These are phyloP conservation scores for Ceratoteleas bidentatus DNA, from an alignment of 1,140 invertebrate species.

Conservation along the genomic window DNA sequence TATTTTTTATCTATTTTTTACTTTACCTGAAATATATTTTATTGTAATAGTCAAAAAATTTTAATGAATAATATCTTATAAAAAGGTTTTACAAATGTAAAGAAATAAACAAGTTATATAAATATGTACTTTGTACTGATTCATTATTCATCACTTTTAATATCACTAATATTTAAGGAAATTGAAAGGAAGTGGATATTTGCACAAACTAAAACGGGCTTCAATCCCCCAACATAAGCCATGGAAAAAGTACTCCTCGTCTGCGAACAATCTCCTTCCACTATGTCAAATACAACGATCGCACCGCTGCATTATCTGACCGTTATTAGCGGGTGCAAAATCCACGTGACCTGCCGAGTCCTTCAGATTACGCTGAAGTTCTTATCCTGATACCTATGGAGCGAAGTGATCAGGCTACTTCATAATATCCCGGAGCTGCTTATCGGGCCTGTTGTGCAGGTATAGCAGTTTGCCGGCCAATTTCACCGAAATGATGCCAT, in stretches of 20 bases:
- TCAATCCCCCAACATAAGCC: constrained; percentile 94
- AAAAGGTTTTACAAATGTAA: too few relatives aligned
- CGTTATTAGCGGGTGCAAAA: constrained; percentile 96
- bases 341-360: constrained; percentile 99
- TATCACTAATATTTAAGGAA: too few relatives aligned
- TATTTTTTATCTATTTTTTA: too few relatives aligned
- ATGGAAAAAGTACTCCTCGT: constrained; percentile 93
- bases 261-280: constrained; percentile 96
- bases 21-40: too few relatives aligned
- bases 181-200: too few relatives aligned
- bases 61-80: too few relatives aligned
- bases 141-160: too few relatives aligned
- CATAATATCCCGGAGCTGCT: constrained; percentile 98
- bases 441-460: constrained; percentile 97
- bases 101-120: too few relatives aligned
- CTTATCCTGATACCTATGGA: constrained; percentile 82
- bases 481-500: constrained; percentile 96
- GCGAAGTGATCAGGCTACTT: constrained; percentile 97
- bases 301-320: constrained; percentile 98
- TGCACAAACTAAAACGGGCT: constrained; percentile 93
- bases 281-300: constrained; percentile 96
- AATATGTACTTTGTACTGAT: too few relatives aligned
- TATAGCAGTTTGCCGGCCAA: constrained; percentile 96
- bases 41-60: too few relatives aligned
- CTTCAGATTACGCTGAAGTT: constrained; percentile 96